phyloP scores from a whole-genome alignment of 2,797 vertebrate species.

The Agapornis canus region DNA sequence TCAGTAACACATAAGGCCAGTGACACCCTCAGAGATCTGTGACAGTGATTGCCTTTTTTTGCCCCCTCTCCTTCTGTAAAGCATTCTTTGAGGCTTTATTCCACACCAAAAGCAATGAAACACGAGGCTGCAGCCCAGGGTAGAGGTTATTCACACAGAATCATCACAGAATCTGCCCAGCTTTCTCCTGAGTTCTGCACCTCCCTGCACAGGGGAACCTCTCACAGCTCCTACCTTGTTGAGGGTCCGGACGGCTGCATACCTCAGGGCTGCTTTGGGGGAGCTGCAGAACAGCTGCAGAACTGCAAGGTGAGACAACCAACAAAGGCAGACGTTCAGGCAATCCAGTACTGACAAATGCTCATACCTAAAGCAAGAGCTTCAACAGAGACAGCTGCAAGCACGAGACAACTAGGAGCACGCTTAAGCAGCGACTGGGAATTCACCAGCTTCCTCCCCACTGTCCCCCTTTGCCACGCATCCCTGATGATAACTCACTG shows the following conservation, averaged over 20 bases:
- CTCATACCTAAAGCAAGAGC: neutral
- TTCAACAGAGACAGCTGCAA: neutral
- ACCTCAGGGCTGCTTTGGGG: constrained; percentile 82
- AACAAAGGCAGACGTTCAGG: neutral
- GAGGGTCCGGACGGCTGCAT: constrained; percentile 82
- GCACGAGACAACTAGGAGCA: neutral
- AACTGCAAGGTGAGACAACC: constrained; percentile 66
- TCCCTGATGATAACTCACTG: neutral
- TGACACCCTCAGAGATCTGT: neutral
- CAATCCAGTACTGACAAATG: neutral
- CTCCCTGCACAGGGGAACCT: neutral
- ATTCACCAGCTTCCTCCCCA: neutral
- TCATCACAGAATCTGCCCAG: neutral
- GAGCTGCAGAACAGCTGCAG: constrained; percentile 85
- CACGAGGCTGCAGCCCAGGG: neutral
- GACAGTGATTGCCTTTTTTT: neutral
- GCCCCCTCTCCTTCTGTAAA: neutral
- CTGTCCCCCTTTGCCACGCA: neutral
- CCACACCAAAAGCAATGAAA: neutral
- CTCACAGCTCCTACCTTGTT: constrained; percentile 78
- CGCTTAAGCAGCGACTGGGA: neutral
- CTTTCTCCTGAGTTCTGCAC: neutral
- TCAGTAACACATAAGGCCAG: neutral
- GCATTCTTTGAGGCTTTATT: neutral
- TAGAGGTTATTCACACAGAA: neutral